Evolutionary conservation across 1,140 invertebrate genomes (phyloP).

Genomic region (Drosophila willistoni): DNA sequence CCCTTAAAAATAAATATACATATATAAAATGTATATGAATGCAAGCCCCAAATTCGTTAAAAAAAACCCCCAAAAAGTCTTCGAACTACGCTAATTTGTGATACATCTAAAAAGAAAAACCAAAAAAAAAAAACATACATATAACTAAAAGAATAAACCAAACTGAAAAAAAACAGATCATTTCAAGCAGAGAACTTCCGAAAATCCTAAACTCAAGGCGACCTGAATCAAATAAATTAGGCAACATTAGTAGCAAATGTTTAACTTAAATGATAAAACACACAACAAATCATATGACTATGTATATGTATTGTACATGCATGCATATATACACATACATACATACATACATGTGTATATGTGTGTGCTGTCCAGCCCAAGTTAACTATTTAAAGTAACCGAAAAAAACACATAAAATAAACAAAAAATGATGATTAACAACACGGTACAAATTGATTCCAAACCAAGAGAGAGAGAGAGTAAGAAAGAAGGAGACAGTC

Average conservation of each 20-base stretch:
- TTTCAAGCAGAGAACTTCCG: conserved; percentile 31
- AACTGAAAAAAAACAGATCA: conserved; percentile 25
- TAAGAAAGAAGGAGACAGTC: too few species aligned
- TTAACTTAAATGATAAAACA: conserved; percentile 20
- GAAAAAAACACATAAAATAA: conserved; percentile 1
- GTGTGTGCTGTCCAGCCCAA: conserved; percentile 46
- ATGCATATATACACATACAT: conserved; percentile 13
- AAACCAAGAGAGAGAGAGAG: neutral
- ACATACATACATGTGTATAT: conserved; percentile 15
- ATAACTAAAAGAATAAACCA: conserved; percentile 18
- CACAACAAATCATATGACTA: neutral
- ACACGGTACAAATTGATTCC: conserved; percentile 7
- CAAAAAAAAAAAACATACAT: too few species aligned
- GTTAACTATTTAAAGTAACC: conserved; percentile 41
- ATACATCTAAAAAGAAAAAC: conserved; percentile 24
- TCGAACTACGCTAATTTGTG: conserved; percentile 50
- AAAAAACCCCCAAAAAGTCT: conserved; percentile 4
- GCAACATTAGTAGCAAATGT: conserved; percentile 20
- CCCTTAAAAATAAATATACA: neutral
- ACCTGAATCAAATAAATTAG: conserved; percentile 53
- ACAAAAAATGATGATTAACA: neutral
- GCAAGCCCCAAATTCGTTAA: neutral
- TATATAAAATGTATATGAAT: neutral
- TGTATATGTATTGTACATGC: conserved; percentile 17
- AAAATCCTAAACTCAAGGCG: conserved; percentile 61